phyloP scores from a whole-genome alignment of 2,888 invertebrate species.

The Melanargia galathea region DNA sequence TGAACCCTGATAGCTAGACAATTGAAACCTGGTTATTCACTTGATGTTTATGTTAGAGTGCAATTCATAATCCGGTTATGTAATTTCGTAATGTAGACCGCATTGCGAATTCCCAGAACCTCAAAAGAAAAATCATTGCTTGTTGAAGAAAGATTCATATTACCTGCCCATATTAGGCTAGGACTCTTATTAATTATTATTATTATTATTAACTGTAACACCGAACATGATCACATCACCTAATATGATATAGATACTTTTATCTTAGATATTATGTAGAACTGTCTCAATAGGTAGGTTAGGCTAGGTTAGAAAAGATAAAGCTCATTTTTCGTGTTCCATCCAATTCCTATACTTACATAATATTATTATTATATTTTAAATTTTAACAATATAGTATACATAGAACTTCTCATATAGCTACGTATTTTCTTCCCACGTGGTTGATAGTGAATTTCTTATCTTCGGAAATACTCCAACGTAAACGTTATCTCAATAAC shows the following conservation, averaged over 20 bases:
- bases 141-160: not conserved
- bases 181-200: not conserved
- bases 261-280: not conserved
- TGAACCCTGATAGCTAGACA: too few relatives aligned
- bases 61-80: too few relatives aligned
- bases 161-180: not conserved
- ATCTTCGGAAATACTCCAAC: constrained; percentile 27
- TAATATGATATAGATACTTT: not conserved
- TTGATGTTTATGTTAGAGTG: too few relatives aligned
- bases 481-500: constrained; percentile 36
- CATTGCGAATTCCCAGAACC: not conserved
- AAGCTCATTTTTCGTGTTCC: too few relatives aligned
- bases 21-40: too few relatives aligned
- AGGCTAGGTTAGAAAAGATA: too few relatives aligned
- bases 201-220: not conserved
- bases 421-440: constrained; percentile 12
- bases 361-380: not conserved
- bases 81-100: too few relatives aligned
- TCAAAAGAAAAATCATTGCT: not conserved
- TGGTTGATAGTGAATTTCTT: constrained; percentile 4
- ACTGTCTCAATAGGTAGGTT: too few relatives aligned
- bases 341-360: too few relatives aligned
- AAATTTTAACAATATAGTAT: not conserved
- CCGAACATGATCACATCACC: not conserved
- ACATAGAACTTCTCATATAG: not conserved